Conservation (phyloP, 1,140 invertebrate genomes). For the Vanessa atalanta region DNA sequence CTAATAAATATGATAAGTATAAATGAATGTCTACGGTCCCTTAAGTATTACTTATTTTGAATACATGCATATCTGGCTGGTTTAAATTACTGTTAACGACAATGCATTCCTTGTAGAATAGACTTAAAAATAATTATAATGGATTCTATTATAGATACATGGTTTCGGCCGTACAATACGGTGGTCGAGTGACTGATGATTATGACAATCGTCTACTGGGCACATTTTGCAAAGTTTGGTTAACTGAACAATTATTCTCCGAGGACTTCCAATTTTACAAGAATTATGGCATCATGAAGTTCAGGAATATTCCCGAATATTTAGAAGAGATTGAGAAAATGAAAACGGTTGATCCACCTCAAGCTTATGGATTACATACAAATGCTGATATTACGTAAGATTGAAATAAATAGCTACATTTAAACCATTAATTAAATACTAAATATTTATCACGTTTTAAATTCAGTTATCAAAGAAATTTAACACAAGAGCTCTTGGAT, state of each 20-base stretch:
- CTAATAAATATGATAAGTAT: too few relatives aligned
- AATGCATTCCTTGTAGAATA: too few relatives aligned
- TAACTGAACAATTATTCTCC: conserved; percentile 90
- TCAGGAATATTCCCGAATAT: conserved; percentile 89
- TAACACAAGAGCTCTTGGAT: conserved; percentile 94
- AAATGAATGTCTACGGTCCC: too few relatives aligned
- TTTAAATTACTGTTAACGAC: too few relatives aligned
- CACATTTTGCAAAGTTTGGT: conserved; percentile 94
- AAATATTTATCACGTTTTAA: neutral
- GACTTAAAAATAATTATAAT: neutral
- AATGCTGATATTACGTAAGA: conserved; percentile 97
- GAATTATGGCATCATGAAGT: conserved; percentile 91
- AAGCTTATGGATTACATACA: conserved; percentile 96
- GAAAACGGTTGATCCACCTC: conserved; percentile 93
- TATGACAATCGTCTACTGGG: conserved; percentile 94
- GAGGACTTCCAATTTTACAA: conserved; percentile 94
- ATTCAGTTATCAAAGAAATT: conserved; percentile 90
- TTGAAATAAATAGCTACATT: neutral
- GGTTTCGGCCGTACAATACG: conserved; percentile 99
- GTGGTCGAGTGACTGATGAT: conserved; percentile 97
- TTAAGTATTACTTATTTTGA: too few relatives aligned
- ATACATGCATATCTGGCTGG: too few relatives aligned
- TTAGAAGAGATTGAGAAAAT: conserved; percentile 94
- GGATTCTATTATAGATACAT: conserved; percentile 87
- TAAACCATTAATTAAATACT: neutral